These are phyloP conservation scores for Uloborus diversus DNA, from an alignment of 1,140 invertebrate genomes.

Conservation along the genomic window DNA sequence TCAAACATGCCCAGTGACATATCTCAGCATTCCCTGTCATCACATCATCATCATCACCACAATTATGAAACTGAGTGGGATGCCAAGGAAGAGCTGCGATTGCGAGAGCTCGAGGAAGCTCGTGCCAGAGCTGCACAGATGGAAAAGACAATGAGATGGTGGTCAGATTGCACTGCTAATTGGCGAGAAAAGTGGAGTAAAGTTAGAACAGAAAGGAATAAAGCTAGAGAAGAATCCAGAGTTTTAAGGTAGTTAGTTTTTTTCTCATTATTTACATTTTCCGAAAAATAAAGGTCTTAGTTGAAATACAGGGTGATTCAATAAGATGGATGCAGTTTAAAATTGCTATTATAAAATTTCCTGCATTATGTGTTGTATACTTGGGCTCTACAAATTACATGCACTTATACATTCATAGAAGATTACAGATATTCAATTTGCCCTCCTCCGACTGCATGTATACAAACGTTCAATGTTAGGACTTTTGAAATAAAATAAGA, in stretches of 20 bases:
- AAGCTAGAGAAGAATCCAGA: constrained; percentile 86
- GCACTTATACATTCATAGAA: too few species aligned
- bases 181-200: constrained; percentile 98
- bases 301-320: too few species aligned
- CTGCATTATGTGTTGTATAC: too few species aligned
- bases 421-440: too few species aligned
- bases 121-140: constrained; percentile 91
- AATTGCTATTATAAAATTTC: too few species aligned
- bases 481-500: too few species aligned
- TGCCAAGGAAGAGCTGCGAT: constrained; percentile 64
- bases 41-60: constrained; percentile 45
- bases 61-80: constrained; percentile 64
- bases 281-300: too few species aligned
- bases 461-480: too few species aligned
- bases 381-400: too few species aligned
- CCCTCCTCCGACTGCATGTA: too few species aligned
- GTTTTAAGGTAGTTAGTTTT: constrained; percentile 70
- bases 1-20: constrained; percentile 13
- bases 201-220: constrained; percentile 84
- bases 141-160: constrained; percentile 99
- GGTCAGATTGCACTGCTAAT: constrained; percentile 90
- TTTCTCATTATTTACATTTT: too few species aligned
- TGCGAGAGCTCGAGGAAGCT: constrained; percentile 89
- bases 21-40: constrained; percentile 47
- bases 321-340: too few species aligned